These are phyloP conservation scores for Trileptium ribeirensis DNA, from an alignment of 2,888 invertebrate genomes.

Conservation along the genomic window DNA sequence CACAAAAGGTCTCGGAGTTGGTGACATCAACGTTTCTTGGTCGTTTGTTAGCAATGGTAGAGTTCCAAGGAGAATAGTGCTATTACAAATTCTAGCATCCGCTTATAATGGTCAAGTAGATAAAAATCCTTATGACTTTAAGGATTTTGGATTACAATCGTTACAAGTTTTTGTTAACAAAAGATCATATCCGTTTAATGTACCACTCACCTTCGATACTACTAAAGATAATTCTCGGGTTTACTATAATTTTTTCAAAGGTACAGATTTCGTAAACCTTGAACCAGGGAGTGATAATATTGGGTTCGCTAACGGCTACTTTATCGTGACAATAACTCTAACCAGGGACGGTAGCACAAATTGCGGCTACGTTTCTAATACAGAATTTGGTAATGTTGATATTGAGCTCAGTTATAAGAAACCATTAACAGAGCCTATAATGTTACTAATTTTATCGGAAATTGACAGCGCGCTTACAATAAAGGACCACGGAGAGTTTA, in stretches of 20 bases:
- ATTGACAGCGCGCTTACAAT: too few species aligned
- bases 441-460: background rate
- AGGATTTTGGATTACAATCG: background rate
- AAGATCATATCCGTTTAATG: background rate
- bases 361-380: background rate
- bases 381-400: background rate
- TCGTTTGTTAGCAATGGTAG: background rate
- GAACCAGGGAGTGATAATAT: background rate
- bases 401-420: background rate
- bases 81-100: background rate
- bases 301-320: background rate
- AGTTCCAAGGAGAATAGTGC: background rate
- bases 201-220: background rate
- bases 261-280: background rate
- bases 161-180: background rate
- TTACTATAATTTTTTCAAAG: background rate
- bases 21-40: background rate
- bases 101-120: background rate
- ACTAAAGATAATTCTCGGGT: background rate
- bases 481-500: too few species aligned
- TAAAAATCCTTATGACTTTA: background rate
- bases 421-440: background rate
- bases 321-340: background rate
- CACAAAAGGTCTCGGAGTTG: background rate
- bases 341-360: background rate